Conservation (phyloP, 2,113 vertebrate species). For the Phalacrocorax carbo region DNA sequence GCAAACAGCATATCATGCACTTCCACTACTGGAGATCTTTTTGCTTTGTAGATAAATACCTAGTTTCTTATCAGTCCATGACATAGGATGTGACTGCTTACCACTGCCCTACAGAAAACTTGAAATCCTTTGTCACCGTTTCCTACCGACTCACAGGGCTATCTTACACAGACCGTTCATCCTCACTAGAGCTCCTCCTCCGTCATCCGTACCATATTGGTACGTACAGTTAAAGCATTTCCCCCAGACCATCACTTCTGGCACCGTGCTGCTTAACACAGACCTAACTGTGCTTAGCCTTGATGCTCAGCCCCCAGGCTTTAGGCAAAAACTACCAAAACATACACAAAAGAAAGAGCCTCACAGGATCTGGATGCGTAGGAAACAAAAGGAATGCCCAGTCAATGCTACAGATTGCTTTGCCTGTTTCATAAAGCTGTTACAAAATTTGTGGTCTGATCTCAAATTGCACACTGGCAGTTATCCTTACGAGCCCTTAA, state of each 20-base stretch:
- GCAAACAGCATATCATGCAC: rapidly evolving
- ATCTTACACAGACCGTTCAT: neutral
- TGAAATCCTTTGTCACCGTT: neutral
- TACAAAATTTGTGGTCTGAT: neutral
- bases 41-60: neutral
- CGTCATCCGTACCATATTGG: neutral
- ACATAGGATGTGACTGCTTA: neutral
- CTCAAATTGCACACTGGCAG: neutral
- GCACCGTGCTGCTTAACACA: neutral
- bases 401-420: neutral
- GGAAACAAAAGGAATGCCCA: neutral
- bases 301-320: neutral
- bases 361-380: rapidly evolving
- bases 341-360: neutral
- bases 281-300: neutral
- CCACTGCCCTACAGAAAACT: neutral
- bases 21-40: neutral
- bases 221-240: neutral
- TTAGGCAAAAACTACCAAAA: neutral
- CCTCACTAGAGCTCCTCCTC: neutral
- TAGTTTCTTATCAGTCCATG: neutral
- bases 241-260: neutral
- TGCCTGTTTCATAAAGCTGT: neutral
- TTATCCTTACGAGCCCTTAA: neutral
- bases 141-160: neutral